Conservation (phyloP, 2,888 invertebrate genomes). For the Xestobium rufovillosum region DNA sequence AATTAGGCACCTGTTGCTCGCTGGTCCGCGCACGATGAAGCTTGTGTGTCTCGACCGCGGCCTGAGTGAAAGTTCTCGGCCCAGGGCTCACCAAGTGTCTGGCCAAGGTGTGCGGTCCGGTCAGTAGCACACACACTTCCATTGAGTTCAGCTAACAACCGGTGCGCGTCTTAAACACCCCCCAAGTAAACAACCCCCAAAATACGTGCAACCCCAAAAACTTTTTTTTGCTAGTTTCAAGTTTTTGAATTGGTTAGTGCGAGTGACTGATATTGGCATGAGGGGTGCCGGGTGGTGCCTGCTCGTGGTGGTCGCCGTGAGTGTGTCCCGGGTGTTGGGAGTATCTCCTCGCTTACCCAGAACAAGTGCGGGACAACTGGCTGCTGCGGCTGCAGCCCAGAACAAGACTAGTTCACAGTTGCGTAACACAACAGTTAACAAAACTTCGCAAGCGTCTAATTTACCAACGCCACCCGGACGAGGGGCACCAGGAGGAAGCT, state of each 20-base stretch:
- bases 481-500: conserved; percentile 33
- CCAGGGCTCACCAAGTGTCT: conserved; percentile 22
- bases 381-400: conserved; percentile 40
- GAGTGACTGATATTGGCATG: conserved; percentile 24
- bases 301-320: conserved; percentile 29
- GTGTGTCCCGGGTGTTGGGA: conserved; percentile 38
- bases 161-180: conserved; percentile 22
- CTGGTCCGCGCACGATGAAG: conserved; percentile 19
- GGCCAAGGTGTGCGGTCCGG: conserved; percentile 27
- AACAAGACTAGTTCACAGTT: conserved; percentile 39
- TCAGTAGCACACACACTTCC: conserved; percentile 41
- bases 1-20: conserved; percentile 18
- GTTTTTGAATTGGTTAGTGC: conserved; percentile 16
- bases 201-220: neutral
- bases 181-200: neutral
- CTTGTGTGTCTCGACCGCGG: conserved; percentile 17
- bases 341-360: conserved; percentile 50
- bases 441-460: no score
- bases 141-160: conserved; percentile 33
- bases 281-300: conserved; percentile 37
- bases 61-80: conserved; percentile 31
- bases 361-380: conserved; percentile 52
- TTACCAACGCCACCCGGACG: conserved; percentile 32
- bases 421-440: conserved; percentile 27
- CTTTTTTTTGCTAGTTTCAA: conserved; percentile 11